Conservation (phyloP, 2,113 vertebrate genomes). For the Brachionichthys hirsutus region DNA sequence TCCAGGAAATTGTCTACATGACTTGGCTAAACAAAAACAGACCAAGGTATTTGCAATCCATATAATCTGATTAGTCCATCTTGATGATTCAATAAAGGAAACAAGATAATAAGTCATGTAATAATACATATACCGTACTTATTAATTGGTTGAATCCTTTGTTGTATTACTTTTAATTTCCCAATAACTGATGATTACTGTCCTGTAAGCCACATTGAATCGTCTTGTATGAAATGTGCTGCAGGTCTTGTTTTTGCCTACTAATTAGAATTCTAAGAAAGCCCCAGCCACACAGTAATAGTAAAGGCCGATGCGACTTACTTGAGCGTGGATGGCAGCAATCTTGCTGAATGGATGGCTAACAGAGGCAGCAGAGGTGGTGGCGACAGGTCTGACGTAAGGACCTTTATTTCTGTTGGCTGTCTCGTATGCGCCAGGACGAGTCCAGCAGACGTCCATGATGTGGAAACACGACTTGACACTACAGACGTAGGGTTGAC, state of each 20-base stretch:
- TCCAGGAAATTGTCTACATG: constrained; percentile 44
- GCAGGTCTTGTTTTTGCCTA: too few species aligned
- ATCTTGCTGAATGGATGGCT: constrained; percentile 90
- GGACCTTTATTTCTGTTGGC: constrained; percentile 89
- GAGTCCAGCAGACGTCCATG: constrained; percentile 94
- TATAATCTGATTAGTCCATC: constrained; percentile 16
- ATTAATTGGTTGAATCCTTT: not conserved
- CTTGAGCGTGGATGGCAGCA: constrained; percentile 87
- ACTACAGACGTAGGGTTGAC: constrained; percentile 62
- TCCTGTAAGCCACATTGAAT: not conserved
- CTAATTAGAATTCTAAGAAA: too few species aligned
- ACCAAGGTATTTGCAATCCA: constrained; percentile 9
- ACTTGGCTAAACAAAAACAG: constrained; percentile 25
- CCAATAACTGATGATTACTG: not conserved
- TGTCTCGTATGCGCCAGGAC: constrained; percentile 82
- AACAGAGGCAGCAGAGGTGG: constrained; percentile 75
- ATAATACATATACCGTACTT: not conserved
- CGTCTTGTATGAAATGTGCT: too few species aligned
- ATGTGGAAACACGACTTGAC: constrained; percentile 98
- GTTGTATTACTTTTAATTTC: not conserved
- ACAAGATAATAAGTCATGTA: not conserved
- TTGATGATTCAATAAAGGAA: not conserved
- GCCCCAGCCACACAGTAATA: not conserved
- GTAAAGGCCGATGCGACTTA: constrained; percentile 62
- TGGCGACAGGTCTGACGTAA: constrained; percentile 85